A percentile compares a stretch with the other conserved stretches of the same genome.
These are phyloP conservation scores for Sparus aurata DNA, from an alignment of 2,797 vertebrate genomes.

Conservation along the genomic window DNA sequence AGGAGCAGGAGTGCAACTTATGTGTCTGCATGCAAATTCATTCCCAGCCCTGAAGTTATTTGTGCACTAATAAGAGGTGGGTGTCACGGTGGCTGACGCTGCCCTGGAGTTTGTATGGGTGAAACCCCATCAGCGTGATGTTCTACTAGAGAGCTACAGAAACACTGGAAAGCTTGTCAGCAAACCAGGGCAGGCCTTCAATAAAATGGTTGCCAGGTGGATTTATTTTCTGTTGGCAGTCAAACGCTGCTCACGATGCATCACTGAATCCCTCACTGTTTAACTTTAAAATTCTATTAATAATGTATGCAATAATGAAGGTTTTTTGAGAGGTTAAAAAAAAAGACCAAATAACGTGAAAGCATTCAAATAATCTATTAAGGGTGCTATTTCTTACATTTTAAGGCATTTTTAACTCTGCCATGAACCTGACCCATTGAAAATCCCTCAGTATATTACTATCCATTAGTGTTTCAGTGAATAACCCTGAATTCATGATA, in stretches of 20 bases:
- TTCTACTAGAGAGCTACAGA: slow-evolving; percentile 14
- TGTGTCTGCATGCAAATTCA: slow-evolving; percentile 26
- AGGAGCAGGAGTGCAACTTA: slow-evolving; percentile 14
- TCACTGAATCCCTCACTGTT: neutral
- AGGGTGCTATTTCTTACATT: too few species aligned
- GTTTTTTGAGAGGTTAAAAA: too few species aligned
- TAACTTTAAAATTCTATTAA: neutral
- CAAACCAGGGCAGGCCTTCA: slow-evolving; percentile 4
- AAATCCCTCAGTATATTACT: too few species aligned
- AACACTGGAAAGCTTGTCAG: slow-evolving; percentile 20
- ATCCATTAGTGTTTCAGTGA: too few species aligned
- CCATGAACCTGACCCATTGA: too few species aligned
- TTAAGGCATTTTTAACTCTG: too few species aligned
- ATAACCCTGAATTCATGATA: too few species aligned
- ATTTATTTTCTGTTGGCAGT: neutral
- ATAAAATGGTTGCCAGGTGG: neutral
- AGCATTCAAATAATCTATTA: too few species aligned
- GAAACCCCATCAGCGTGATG: slow-evolving; percentile 59
- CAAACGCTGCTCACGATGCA: neutral
- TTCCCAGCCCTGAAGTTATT: slow-evolving; percentile 39
- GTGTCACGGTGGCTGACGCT: slow-evolving; percentile 38
- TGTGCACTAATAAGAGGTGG: slow-evolving; percentile 38
- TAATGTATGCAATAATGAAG: too few species aligned
- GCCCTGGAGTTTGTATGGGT: slow-evolving; percentile 64
- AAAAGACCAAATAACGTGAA: too few species aligned